Percentiles rank a stretch among this genome's conserved stretches.
These are phyloP conservation scores for Pungitius pungitius DNA, from an alignment of 2,113 vertebrate species.

Conservation along the genomic window DNA sequence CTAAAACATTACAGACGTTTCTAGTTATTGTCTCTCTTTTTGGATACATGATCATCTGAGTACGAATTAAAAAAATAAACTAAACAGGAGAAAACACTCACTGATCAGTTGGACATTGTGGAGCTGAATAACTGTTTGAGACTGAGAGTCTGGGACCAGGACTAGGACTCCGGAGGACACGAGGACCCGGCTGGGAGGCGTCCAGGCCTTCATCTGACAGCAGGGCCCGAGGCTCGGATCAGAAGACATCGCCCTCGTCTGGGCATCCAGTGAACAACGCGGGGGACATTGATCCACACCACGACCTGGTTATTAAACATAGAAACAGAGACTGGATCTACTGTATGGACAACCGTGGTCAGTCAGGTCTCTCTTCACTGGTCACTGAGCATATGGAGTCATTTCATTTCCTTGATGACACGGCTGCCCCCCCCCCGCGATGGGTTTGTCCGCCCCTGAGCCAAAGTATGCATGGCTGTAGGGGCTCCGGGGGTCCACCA, in stretches of 20 bases:
- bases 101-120: not conserved
- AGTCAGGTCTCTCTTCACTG: not conserved
- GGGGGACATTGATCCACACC: not conserved
- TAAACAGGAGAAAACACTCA: not conserved
- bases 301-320: not conserved
- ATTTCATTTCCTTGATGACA: not conserved
- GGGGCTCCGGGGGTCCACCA: constrained; percentile 46
- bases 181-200: no score
- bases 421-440: not conserved
- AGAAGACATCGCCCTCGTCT: constrained; percentile 31
- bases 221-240: not conserved
- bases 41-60: not conserved
- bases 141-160: constrained; percentile 45
- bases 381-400: no score
- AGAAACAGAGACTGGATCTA: not conserved
- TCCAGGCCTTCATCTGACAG: not conserved
- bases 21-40: not conserved
- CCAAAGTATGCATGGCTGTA: constrained; percentile 25
- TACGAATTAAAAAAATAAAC: no score
- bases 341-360: not conserved
- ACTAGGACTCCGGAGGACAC: constrained; percentile 60
- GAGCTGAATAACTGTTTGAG: not conserved
- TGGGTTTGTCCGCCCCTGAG: constrained; percentile 32
- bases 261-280: constrained; percentile 26
- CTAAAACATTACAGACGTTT: not conserved